Conservation (phyloP, 2,888 invertebrate species). For the Mythimna ferrago region DNA sequence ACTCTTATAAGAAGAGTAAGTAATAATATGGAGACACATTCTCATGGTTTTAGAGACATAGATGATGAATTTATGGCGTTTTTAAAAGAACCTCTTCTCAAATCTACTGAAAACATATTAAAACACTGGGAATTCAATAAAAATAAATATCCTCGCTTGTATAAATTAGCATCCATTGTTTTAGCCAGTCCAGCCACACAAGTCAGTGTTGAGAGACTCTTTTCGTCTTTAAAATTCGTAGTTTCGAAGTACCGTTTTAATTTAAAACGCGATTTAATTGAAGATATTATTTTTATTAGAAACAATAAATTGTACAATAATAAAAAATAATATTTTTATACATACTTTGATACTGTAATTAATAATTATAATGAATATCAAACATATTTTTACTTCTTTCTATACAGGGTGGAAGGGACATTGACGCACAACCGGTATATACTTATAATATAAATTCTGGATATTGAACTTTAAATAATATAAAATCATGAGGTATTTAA, state of each 20-base stretch:
- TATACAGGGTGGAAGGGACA: conserved; percentile 2
- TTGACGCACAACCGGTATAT: conserved; percentile 7
- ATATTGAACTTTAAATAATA: conserved; percentile 2
- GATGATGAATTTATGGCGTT: too few species aligned
- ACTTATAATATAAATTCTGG: background rate
- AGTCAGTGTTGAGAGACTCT: too few species aligned
- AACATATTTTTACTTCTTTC: conserved; percentile 7
- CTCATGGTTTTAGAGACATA: too few species aligned
- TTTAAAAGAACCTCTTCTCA: too few species aligned
- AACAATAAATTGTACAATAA: conserved; percentile 11
- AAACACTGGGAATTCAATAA: too few species aligned
- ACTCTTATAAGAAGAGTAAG: too few species aligned
- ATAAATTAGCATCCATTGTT: too few species aligned
- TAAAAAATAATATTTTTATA: conserved; percentile 2
- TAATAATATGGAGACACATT: too few species aligned
- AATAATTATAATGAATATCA: conserved; percentile 5
- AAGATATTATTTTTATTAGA: conserved; percentile 15
- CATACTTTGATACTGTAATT: conserved; percentile 4
- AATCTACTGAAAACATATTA: too few species aligned
- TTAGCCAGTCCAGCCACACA: too few species aligned
- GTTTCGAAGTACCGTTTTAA: conserved; percentile 11
- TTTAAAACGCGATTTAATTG: conserved; percentile 13
- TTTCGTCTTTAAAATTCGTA: conserved; percentile 11
- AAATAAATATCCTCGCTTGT: too few species aligned
- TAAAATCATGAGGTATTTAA: conserved; percentile 1